These are phyloP conservation scores for Cacoxenus indagator DNA, from an alignment of 2,888 invertebrate genomes.

Conservation along the genomic window DNA sequence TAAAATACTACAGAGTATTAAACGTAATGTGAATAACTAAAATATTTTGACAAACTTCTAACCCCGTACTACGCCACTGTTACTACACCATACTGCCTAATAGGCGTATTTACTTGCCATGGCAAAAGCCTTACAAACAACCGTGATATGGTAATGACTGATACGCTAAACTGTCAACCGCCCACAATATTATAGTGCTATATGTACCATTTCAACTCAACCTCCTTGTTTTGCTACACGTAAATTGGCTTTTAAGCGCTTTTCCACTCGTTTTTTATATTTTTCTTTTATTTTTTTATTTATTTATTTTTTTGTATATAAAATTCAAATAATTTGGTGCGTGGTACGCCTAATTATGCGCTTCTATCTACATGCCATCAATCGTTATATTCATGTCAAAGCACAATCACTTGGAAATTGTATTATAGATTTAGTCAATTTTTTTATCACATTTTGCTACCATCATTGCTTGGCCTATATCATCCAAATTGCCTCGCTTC, in stretches of 20 bases:
- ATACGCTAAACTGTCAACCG: neutral
- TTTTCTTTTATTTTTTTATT: no score
- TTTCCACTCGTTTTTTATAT: constrained; percentile 3
- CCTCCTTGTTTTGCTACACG: neutral
- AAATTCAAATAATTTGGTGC: constrained; percentile 13
- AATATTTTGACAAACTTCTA: no score
- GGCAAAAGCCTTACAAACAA: neutral
- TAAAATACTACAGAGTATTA: no score
- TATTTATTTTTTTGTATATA: constrained; percentile 21
- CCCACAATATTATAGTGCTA: neutral
- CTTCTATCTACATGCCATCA: constrained; percentile 10
- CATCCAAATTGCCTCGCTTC: constrained; percentile 42
- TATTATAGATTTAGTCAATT: constrained; percentile 38
- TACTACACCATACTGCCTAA: constrained; percentile 10
- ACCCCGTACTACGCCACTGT: neutral
- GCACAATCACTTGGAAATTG: constrained; percentile 52
- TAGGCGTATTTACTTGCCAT: constrained; percentile 23
- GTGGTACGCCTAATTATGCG: neutral
- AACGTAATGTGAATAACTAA: no score
- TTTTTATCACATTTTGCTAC: neutral
- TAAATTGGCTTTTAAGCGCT: constrained; percentile 21
- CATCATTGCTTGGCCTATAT: neutral
- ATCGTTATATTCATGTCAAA: constrained; percentile 51
- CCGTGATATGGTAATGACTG: neutral
- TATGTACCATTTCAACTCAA: neutral